A percentile compares a stretch with the other conserved stretches of the same genome.
These are phyloP conservation scores for Drosophila ezoana DNA, from an alignment of 2,888 invertebrate species.

Conservation along the genomic window DNA sequence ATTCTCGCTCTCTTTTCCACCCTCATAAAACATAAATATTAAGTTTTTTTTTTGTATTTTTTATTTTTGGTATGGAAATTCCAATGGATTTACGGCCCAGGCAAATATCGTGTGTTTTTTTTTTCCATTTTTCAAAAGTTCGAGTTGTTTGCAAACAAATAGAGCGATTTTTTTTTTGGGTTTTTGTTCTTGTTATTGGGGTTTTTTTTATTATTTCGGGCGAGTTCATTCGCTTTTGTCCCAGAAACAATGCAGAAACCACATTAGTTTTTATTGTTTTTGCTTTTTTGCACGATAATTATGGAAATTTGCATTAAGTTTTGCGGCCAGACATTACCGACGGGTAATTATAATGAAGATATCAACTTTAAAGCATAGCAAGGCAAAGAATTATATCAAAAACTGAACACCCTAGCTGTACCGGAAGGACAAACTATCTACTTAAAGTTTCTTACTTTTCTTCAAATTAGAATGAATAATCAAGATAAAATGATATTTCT, in stretches of 20 bases:
- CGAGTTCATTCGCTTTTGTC: slow-evolving; percentile 73
- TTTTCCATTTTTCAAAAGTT: slow-evolving; percentile 28
- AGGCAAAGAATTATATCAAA: background rate
- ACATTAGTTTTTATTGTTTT: slow-evolving; percentile 29
- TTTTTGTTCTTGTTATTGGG: slow-evolving; percentile 28
- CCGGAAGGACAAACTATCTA: too few species aligned
- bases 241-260: slow-evolving; percentile 63
- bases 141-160: slow-evolving; percentile 64
- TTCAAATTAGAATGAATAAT: too few species aligned
- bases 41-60: slow-evolving; percentile 12
- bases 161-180: slow-evolving; percentile 40
- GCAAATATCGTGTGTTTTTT: slow-evolving; percentile 59
- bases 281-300: slow-evolving; percentile 44
- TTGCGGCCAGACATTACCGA: slow-evolving; percentile 22
- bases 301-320: slow-evolving; percentile 51
- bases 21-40: slow-evolving; percentile 32
- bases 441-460: too few species aligned
- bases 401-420: background rate
- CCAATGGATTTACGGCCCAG: slow-evolving; percentile 63
- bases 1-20: background rate
- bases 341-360: slow-evolving; percentile 7
- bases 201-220: slow-evolving; percentile 7
- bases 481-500: too few species aligned
- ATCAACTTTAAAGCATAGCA: background rate
- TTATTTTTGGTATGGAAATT: slow-evolving; percentile 54